Evolutionary conservation across 2,888 invertebrate genomes (phyloP).

Genomic region (Brachylomia viminalis): DNA sequence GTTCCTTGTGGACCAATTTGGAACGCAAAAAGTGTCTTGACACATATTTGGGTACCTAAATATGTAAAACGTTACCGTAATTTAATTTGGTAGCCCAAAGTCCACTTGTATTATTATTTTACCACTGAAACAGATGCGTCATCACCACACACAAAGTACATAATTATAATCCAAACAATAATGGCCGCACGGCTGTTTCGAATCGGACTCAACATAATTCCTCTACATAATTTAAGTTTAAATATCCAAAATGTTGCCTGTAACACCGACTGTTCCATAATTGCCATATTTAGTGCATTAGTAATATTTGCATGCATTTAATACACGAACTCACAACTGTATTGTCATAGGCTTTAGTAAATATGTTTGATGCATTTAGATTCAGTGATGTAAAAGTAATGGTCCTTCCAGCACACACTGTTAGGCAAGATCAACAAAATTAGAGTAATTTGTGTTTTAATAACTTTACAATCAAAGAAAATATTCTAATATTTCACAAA

Average conservation of each 20-base stretch:
- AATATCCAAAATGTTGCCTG: constrained; percentile 47
- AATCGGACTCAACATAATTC: constrained; percentile 37
- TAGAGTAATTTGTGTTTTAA: background rate
- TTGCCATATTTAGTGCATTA: constrained; percentile 61
- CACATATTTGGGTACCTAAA: background rate
- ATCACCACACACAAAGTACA: background rate
- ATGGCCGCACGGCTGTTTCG: constrained; percentile 40
- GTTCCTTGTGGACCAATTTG: background rate
- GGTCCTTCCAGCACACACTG: background rate
- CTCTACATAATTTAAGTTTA: constrained; percentile 58
- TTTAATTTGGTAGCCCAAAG: too few relatives aligned
- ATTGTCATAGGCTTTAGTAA: constrained; percentile 7
- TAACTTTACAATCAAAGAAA: background rate
- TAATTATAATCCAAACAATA: constrained; percentile 42
- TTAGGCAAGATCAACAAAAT: background rate
- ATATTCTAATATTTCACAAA: background rate
- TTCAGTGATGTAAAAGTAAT: background rate
- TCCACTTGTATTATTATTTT: background rate
- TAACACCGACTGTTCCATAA: constrained; percentile 48
- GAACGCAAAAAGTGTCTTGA: background rate
- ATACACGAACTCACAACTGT: constrained; percentile 29
- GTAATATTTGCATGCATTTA: constrained; percentile 62
- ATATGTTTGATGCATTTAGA: constrained; percentile 27
- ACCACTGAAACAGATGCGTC: background rate
- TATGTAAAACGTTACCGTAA: background rate